Base-by-base conservation (phyloP, 2,797 vertebrate genomes). In the Melanotaenia trifasciata region DNA sequence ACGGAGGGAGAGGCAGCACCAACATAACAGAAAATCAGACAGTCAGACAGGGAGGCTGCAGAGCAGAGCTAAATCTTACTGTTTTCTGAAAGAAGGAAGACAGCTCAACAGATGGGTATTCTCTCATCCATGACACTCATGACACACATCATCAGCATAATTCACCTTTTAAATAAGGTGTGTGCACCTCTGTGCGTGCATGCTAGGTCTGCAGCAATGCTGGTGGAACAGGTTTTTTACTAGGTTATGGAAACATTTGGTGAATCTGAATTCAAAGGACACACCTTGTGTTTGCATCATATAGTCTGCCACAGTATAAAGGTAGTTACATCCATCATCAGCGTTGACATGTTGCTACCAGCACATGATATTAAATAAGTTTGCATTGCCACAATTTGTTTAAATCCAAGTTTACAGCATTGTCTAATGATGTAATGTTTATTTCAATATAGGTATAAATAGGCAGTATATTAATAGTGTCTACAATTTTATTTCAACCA, bases 81-180 rank as follows among this genome's bases (percentile, higher is more conserved):
- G 5, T 70, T 77, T 71, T 20, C 64, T 11, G n/a, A 83, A 87
- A 79, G 56, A 76, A 71, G 1, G 67, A 59, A 70, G 80, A 64
- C 28, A 72, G 67, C 79, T 80, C 73, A 72, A 86, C 83, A 89
- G 83, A 85, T 77, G 73, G 80, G 72, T 53, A 66, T 51, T 43
- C 63, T 64, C 38, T 84, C 64, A 78, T 68, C 74, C 76, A 45
- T 76, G 53, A 72, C 60, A 72, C 32, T 16, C 33, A 22, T 18
- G 33, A 57, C 28, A 43, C 33, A 59, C 64, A 83, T 68, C 65
- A 56, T 64, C 56, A 73, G 51, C 51, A 65, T 35, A 69, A 80
- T 74, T 88, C 78, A 72, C 79, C 67, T 84, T 77, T 13, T 78
- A 32, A 53, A 67, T 60, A 51, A 70, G 26, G 64, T 65, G 70